These are phyloP conservation scores for Enteromius unitaeniatus DNA, from an alignment of 2,797 vertebrate genomes.

Conservation along the genomic window DNA sequence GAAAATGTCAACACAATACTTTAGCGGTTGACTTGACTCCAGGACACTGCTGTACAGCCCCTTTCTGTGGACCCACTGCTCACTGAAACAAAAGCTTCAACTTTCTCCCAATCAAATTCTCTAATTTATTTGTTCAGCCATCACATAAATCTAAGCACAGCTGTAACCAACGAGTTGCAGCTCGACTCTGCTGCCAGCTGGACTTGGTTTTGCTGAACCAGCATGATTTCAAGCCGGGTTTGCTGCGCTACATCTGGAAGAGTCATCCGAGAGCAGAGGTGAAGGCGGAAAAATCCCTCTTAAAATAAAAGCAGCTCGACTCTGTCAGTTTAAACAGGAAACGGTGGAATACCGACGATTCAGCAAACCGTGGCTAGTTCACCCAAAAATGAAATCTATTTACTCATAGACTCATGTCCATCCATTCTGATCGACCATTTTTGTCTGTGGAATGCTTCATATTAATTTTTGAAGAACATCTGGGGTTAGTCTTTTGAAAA, in stretches of 20 bases:
- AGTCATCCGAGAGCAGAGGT: constrained; percentile 88
- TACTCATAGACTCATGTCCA: background rate
- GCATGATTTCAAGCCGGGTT: constrained; percentile 87
- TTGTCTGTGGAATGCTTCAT: background rate
- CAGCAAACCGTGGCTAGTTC: background rate
- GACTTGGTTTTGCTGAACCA: constrained; percentile 91
- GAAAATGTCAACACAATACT: background rate
- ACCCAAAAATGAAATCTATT: background rate
- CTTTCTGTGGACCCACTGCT: constrained; percentile 52
- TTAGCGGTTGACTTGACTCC: background rate
- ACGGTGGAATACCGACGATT: constrained; percentile 17
- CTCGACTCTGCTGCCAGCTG: constrained; percentile 87
- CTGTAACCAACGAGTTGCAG: constrained; percentile 95
- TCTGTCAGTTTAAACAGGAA: constrained; percentile 56
- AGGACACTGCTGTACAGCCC: background rate
- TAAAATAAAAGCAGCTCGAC: constrained; percentile 85
- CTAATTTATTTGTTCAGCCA: constrained; percentile 97
- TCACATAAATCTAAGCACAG: constrained; percentile 94
- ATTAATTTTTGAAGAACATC: background rate
- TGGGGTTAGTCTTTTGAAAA: background rate
- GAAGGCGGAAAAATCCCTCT: constrained; percentile 81
- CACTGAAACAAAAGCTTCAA: constrained; percentile 78
- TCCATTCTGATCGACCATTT: background rate
- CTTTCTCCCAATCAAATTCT: constrained; percentile 84
- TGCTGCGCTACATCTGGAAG: constrained; percentile 93